Conservation (phyloP, 2,888 invertebrate genomes). For the Perdita meconis region DNA sequence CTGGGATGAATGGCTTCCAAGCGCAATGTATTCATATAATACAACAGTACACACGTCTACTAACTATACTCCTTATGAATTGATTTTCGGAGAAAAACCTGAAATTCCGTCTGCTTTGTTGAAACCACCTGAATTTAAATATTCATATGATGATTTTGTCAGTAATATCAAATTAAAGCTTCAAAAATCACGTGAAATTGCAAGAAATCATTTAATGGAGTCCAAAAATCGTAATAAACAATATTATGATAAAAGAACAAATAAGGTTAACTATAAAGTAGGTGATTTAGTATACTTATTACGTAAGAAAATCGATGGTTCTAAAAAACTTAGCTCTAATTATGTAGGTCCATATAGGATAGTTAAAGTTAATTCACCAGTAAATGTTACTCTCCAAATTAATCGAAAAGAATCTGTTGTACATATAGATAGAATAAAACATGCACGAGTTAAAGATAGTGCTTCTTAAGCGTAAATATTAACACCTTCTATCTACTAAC, state of each 20-base stretch:
- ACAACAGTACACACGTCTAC: slow-evolving; percentile 1
- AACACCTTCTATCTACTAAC: neutral
- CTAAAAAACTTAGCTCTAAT: neutral
- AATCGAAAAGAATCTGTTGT: no score
- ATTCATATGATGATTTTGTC: slow-evolving; percentile 4
- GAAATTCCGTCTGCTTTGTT: slow-evolving; percentile 2
- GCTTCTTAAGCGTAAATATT: no score
- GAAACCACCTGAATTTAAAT: slow-evolving; percentile 5
- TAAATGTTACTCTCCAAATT: no score
- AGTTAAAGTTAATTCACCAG: no score
- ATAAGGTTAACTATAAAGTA: neutral
- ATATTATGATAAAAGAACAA: slow-evolving; percentile 16
- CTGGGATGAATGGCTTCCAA: no score
- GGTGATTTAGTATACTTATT: slow-evolving; percentile 6
- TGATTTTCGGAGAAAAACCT: slow-evolving; percentile 9
- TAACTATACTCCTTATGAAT: slow-evolving; percentile 8
- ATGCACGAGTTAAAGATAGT: no score
- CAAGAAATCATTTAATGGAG: neutral
- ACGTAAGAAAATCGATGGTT: neutral
- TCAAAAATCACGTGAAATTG: slow-evolving; percentile 4
- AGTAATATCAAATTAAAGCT: slow-evolving; percentile 2
- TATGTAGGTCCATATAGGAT: slow-evolving; percentile 55
- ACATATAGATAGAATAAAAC: no score
- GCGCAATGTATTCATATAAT: no score
- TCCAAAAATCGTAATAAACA: slow-evolving; percentile 12